phyloP scores from a whole-genome alignment of 2,797 vertebrate species.

The Gambelia wislizenii region DNA sequence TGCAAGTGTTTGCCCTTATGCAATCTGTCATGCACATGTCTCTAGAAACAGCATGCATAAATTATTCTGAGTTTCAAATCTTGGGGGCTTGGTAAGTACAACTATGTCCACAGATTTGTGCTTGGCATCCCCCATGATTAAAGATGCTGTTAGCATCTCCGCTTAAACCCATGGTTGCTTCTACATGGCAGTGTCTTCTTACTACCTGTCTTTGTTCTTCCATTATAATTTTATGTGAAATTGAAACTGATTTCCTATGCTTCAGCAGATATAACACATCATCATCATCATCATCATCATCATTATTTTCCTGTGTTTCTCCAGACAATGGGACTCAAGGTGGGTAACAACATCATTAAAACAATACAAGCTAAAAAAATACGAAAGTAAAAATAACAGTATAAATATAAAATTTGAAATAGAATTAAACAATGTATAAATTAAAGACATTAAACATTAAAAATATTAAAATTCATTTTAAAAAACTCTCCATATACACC shows the following conservation, averaged over 20 bases:
- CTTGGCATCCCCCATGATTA: background rate
- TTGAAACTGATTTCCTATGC: background rate
- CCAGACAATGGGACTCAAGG: too few species aligned
- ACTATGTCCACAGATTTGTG: background rate
- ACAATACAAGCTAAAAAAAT: too few species aligned
- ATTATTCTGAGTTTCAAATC: background rate
- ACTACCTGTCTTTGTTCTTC: background rate
- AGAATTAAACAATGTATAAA: too few species aligned
- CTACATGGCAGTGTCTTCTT: background rate
- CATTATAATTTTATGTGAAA: background rate
- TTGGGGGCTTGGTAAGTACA: background rate
- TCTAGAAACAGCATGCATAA: background rate
- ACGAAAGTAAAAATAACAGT: too few species aligned
- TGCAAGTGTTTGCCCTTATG: background rate
- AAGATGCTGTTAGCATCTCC: background rate
- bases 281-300: too few species aligned
- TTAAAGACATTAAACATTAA: too few species aligned
- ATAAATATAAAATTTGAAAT: too few species aligned
- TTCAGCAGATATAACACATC: background rate
- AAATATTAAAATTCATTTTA: too few species aligned
- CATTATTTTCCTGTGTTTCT: too few species aligned
- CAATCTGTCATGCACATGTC: background rate
- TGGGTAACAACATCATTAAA: too few species aligned
- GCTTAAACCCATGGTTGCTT: background rate
- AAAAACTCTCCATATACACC: too few species aligned